Evolutionary conservation across 2,113 vertebrate genomes (phyloP).

Genomic region (Actenoides lindsayi): DNA sequence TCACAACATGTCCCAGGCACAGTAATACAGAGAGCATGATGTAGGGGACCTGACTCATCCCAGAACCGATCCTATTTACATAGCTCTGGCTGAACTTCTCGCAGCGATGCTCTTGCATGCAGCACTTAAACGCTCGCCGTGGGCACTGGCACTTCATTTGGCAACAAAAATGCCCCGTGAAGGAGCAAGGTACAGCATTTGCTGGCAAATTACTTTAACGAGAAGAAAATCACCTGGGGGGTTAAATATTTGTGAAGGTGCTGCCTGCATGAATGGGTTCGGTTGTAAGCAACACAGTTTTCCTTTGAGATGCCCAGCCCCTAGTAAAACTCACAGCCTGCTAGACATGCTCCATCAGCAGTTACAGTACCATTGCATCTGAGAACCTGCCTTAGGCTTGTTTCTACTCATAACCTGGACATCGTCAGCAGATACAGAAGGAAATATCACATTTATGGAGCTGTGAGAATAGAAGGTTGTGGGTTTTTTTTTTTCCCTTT

Average conservation of each 20-base stretch:
- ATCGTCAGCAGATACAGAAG: background rate
- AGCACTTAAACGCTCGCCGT: background rate
- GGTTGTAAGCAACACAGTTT: background rate
- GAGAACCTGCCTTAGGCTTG: background rate
- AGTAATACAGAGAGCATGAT: slow-evolving; percentile 52
- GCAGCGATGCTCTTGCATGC: background rate
- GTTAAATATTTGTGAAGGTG: background rate
- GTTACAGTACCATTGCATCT: background rate
- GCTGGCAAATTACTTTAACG: background rate
- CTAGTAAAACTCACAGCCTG: background rate
- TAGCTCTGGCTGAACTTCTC: background rate
- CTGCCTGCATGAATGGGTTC: background rate
- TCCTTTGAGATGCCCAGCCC: background rate
- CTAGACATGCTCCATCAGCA: background rate
- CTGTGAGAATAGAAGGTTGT: background rate
- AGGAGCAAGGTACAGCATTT: background rate
- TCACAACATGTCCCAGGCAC: background rate
- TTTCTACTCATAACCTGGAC: background rate
- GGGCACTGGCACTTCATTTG: background rate
- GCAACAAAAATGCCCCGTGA: background rate
- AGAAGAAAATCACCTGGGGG: background rate
- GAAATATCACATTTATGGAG: background rate
- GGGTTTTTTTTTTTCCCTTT: background rate
- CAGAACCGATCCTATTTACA: slow-evolving; percentile 27
- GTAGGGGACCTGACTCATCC: slow-evolving; percentile 44